Conservation (phyloP, 1,140 invertebrate genomes). For the Lysiphlebus fabarum region DNA sequence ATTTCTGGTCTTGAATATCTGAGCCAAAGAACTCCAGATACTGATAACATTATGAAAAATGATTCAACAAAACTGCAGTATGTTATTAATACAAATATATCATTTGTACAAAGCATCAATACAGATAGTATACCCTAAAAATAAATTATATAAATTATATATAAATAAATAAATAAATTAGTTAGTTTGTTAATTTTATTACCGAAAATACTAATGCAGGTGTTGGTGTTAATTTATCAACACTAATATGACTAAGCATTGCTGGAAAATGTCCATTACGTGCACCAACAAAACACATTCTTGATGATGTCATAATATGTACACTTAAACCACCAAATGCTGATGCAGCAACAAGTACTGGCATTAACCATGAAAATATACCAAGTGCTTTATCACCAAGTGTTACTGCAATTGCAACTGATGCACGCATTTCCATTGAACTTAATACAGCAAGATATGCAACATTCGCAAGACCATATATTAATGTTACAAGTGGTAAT, state of each 20-base stretch:
- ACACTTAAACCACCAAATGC: slow-evolving; percentile 84
- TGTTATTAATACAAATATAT: slow-evolving; percentile 88
- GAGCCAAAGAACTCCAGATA: slow-evolving; percentile 82
- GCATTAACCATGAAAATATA: slow-evolving; percentile 73
- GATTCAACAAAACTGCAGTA: slow-evolving; percentile 93
- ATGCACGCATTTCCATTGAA: slow-evolving; percentile 75
- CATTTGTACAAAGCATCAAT: slow-evolving; percentile 78
- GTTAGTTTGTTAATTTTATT: slow-evolving; percentile 37
- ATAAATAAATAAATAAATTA: slow-evolving; percentile 1
- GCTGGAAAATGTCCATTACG: slow-evolving; percentile 85
- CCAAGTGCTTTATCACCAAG: slow-evolving; percentile 76
- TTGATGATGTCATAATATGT: slow-evolving; percentile 84
- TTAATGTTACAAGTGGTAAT: slow-evolving; percentile 81
- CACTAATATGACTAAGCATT: slow-evolving; percentile 80
- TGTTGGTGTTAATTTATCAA: slow-evolving; percentile 76
- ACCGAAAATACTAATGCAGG: slow-evolving; percentile 85
- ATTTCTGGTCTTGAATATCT: slow-evolving; percentile 78
- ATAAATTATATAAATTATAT: slow-evolving; percentile 32
- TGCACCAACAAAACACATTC: slow-evolving; percentile 89
- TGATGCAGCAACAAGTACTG: slow-evolving; percentile 79
- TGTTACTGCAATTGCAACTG: slow-evolving; percentile 90
- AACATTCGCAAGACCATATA: slow-evolving; percentile 91
- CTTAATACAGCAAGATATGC: slow-evolving; percentile 90
- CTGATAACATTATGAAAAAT: slow-evolving; percentile 85
- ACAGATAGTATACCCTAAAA: slow-evolving; percentile 76